phyloP scores from a whole-genome alignment of 2,797 vertebrate genomes.

The Sebastes variabilis region DNA sequence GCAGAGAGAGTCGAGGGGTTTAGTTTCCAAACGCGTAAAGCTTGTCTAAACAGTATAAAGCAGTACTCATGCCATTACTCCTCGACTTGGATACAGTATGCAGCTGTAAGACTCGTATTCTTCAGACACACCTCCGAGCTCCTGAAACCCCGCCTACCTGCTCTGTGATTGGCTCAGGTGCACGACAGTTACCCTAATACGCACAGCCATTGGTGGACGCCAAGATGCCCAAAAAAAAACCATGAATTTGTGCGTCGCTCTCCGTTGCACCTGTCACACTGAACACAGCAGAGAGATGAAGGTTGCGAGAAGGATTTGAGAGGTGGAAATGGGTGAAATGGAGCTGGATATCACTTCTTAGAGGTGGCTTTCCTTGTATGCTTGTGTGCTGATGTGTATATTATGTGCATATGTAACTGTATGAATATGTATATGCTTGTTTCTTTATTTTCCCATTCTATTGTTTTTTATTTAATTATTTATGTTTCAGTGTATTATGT shows the following conservation, averaged over 20 bases:
- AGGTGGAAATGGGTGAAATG: constrained; percentile 40
- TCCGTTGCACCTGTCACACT: constrained; percentile 73
- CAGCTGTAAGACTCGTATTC: constrained; percentile 77
- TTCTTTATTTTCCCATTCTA: too few species aligned
- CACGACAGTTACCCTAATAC: constrained; percentile 42
- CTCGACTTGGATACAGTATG: constrained; percentile 79
- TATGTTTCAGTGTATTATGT: too few species aligned
- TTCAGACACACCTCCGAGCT: constrained; percentile 76
- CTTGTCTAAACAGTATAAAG: constrained; percentile 75
- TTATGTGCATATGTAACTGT: too few species aligned
- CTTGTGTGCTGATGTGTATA: too few species aligned
- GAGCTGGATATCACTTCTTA: constrained; percentile 31
- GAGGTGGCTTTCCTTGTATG: not conserved
- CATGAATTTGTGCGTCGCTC: constrained; percentile 43
- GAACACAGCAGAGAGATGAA: constrained; percentile 38
- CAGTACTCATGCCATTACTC: constrained; percentile 82
- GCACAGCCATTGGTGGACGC: constrained; percentile 62
- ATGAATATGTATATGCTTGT: too few species aligned
- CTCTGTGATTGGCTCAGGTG: constrained; percentile 72
- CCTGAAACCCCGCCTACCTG: constrained; percentile 61
- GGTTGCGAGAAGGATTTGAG: constrained; percentile 21
- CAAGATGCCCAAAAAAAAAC: constrained; percentile 36
- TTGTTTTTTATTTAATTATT: too few species aligned
- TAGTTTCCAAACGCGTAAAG: constrained; percentile 63
- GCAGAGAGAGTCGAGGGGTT: constrained; percentile 1